phyloP scores from a whole-genome alignment of 2,797 vertebrate genomes.

The Cirrhinus molitorella region DNA sequence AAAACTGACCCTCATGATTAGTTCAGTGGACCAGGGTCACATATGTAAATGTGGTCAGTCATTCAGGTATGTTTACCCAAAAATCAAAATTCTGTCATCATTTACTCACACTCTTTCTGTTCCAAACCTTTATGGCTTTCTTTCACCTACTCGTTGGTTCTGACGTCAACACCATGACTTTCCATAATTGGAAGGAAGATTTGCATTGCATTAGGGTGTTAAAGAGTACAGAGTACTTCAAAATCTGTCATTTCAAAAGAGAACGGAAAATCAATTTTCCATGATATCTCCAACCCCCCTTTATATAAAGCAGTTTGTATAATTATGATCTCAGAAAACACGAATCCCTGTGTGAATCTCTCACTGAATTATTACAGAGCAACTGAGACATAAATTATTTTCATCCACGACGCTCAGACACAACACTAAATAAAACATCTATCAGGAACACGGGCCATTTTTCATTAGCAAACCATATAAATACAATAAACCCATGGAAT shows the following conservation, averaged over 20 bases:
- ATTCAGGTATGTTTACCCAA: neutral
- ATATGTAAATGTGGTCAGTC: neutral
- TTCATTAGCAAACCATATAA: conserved; percentile 51
- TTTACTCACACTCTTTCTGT: neutral
- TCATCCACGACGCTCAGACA: conserved; percentile 1
- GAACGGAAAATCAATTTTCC: neutral
- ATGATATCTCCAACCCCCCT: conserved; percentile 6
- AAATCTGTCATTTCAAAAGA: neutral
- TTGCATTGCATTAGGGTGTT: neutral
- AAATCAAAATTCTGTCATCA: neutral
- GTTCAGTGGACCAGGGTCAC: no score
- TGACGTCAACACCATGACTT: neutral
- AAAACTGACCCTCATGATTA: no score
- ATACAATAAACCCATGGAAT: conserved; percentile 51
- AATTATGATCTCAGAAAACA: conserved; percentile 1
- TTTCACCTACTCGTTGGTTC: neutral
- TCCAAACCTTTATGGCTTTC: no score
- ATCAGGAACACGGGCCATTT: conserved; percentile 37
- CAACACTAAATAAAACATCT: conserved; percentile 44
- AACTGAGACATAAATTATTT: conserved; percentile 41
- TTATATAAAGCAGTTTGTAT: conserved; percentile 5
- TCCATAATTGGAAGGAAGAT: neutral
- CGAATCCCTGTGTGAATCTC: conserved; percentile 5
- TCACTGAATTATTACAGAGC: conserved; percentile 30
- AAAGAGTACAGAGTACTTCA: neutral